Base-by-base conservation (phyloP, 2,113 vertebrate species). In the Miniopterus natalensis region DNA sequence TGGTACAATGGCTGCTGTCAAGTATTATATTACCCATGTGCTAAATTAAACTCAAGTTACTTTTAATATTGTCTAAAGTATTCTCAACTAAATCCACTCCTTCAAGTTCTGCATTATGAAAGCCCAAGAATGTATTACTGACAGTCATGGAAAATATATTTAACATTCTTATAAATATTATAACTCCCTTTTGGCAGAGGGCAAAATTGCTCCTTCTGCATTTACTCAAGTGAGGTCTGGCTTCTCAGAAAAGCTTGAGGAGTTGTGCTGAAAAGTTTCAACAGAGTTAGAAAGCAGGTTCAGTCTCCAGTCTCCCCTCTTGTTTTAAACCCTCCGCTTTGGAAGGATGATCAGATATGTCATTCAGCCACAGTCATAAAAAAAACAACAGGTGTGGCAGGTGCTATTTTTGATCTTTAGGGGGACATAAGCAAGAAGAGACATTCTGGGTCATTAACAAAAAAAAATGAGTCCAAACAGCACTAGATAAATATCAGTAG, bases 71-170 rank as follows among this genome's bases (percentile, higher is more conserved):
- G 9, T 97, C 96, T 70, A 66, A 85, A 92, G 74, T n/a, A 36
- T 93, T 90, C 96, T 89, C 94, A 95, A 95, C 86, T 96, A 95
- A 98, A 98, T 95, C 79, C 93, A 95, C 95, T 95, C 45, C 29
- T 96, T 97, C 92, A 90, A 97, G 94, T 75, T 95, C 49, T 96
- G 91, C 59, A 93, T 92, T 81, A 20, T 42, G 84, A 83, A 86
- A 53, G 75, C 90, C 97, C 96, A 98, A 97, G 92, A 97, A 96
- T 57, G 70, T 87, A 94, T 95, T 97, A 96, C 96, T 91, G 95
- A 97, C 71, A 97, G 96, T 97, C 97, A 95, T 86, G 97, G 96
- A 98, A 98, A 98, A 97, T 98, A 92, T 92, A 98, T 97, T 98
- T 97, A 97, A 92, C 90, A 95, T 97, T 97, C 92, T 96, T 96